A percentile compares a stretch with the other conserved stretches of the same genome.
phyloP scores from a whole-genome alignment of 1,140 invertebrate species.

The Cephus cinctus region DNA sequence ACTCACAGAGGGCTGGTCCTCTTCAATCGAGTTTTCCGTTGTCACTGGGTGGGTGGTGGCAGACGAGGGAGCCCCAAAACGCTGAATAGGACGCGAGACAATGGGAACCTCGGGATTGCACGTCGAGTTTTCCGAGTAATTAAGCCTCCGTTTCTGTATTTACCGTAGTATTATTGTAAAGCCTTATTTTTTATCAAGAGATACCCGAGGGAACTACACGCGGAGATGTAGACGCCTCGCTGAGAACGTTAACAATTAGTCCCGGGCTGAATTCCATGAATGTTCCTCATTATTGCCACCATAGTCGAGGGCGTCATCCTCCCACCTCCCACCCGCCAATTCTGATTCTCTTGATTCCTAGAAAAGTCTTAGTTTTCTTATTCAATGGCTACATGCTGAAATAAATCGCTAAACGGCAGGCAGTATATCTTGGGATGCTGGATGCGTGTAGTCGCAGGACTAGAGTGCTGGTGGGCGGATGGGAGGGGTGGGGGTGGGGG shows the following conservation, averaged over 20 bases:
- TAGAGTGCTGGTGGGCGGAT: conserved; percentile 8
- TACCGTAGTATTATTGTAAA: conserved; percentile 9
- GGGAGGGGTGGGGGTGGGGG: conserved; percentile 6
- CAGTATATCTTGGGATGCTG: no score
- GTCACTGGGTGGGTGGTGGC: background rate
- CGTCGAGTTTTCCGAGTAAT: conserved; percentile 18
- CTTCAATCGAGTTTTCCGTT: conserved; percentile 6
- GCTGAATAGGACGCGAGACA: conserved; percentile 16
- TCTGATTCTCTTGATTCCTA: no score
- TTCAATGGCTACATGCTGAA: no score
- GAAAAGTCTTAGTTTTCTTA: no score
- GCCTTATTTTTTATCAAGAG: conserved; percentile 3
- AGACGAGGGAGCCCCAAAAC: conserved; percentile 1
- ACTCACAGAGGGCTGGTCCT: no score
- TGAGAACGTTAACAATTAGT: background rate
- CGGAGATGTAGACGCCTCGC: no score
- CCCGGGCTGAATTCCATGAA: background rate
- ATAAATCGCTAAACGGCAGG: no score
- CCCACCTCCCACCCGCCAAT: no score
- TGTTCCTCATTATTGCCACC: background rate
- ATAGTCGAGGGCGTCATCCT: no score
- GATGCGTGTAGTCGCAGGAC: no score
- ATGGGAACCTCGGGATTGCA: conserved; percentile 10
- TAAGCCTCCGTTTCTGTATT: conserved; percentile 9
- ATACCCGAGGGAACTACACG: no score